phyloP scores from a whole-genome alignment of 2,797 vertebrate species.

The Pantherophis alleghaniensis region DNA sequence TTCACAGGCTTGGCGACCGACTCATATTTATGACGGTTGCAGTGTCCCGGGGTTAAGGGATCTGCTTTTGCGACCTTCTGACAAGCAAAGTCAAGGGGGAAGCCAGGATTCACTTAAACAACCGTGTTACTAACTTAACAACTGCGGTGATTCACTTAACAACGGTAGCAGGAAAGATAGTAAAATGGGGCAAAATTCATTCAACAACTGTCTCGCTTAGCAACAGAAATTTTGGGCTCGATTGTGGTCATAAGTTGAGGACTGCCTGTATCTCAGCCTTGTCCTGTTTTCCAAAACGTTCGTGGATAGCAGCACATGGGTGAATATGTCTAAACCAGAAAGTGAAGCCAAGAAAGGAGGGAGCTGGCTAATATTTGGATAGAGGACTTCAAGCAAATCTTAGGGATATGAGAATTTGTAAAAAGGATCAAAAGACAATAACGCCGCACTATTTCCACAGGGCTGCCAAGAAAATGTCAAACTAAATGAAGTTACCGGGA shows the following conservation, averaged over 20 bases:
- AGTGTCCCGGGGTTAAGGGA: not conserved
- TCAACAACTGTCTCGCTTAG: not conserved
- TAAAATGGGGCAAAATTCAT: not conserved
- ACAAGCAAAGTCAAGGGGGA: not conserved
- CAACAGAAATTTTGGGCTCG: not conserved
- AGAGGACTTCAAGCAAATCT: not conserved
- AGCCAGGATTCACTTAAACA: not conserved
- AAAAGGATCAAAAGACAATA: not conserved
- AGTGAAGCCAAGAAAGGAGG: not conserved
- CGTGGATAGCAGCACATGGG: not conserved
- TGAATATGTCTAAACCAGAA: not conserved
- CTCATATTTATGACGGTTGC: not conserved
- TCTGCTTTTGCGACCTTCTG: not conserved
- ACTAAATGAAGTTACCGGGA: not conserved
- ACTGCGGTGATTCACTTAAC: not conserved
- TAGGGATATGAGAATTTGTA: not conserved
- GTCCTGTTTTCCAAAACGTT: not conserved
- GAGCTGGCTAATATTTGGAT: not conserved
- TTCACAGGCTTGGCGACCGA: not conserved
- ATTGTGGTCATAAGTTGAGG: not conserved
- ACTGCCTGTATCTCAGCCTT: not conserved
- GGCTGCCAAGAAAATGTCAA: not conserved
- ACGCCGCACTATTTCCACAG: not conserved
- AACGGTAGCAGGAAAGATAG: not conserved
- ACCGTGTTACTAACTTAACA: not conserved